Evolutionary conservation across 2,113 vertebrate genomes (phyloP).

Genomic region (Rhinopomastus cyanomelas): DNA sequence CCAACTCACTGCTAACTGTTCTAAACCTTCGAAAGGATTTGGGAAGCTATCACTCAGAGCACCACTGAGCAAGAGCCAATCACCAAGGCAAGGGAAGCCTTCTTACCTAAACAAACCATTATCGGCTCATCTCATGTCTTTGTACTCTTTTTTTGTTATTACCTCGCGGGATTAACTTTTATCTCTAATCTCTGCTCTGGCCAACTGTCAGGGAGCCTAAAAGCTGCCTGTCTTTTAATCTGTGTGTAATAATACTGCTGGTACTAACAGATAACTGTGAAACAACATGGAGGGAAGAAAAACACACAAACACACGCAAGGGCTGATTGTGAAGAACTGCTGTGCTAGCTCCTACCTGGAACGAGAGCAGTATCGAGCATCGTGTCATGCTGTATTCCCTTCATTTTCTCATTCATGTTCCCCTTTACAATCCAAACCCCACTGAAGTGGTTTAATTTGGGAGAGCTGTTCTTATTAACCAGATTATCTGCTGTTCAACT

Average conservation of each 20-base stretch:
- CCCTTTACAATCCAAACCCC: not conserved
- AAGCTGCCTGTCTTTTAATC: constrained; percentile 66
- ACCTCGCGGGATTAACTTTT: constrained; percentile 62
- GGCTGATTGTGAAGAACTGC: constrained; percentile 31
- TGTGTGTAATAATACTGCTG: constrained; percentile 65
- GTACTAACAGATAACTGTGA: constrained; percentile 63
- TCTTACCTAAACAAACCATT: constrained; percentile 65
- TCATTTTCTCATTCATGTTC: not conserved
- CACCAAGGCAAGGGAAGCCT: constrained; percentile 33
- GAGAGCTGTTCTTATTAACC: not conserved
- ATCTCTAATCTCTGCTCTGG: constrained; percentile 71
- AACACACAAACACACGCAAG: constrained; percentile 24
- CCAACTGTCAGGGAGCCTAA: constrained; percentile 69
- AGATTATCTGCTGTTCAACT: not conserved
- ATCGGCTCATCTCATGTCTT: constrained; percentile 67
- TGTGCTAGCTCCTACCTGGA: not conserved
- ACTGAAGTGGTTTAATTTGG: not conserved
- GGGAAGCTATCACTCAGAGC: constrained; percentile 46
- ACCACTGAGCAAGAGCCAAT: constrained; percentile 31
- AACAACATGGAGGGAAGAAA: constrained; percentile 56
- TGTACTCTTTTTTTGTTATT: constrained; percentile 71
- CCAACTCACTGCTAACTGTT: not conserved
- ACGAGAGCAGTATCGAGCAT: not conserved
- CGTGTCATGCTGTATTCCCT: not conserved
- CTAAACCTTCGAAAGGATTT: constrained; percentile 43